phyloP scores from a whole-genome alignment of 2,113 vertebrate species.

The Erinaceus europaeus region DNA sequence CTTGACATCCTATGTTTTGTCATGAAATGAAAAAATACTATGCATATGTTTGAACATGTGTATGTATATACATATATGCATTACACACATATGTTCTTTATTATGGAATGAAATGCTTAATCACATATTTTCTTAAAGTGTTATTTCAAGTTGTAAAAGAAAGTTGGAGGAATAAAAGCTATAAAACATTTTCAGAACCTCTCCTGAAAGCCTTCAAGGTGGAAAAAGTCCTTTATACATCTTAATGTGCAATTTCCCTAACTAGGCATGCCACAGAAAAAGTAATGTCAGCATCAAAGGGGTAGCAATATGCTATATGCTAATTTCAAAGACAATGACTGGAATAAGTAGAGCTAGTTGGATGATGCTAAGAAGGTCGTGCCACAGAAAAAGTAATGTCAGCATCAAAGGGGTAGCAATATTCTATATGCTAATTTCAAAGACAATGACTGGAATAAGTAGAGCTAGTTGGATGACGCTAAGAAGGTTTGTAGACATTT shows the following conservation, averaged over 20 bases:
- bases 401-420: neutral
- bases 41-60: too few relatives aligned
- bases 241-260: neutral
- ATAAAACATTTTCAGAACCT: neutral
- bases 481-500: neutral
- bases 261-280: neutral
- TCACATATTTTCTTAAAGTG: neutral
- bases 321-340: neutral
- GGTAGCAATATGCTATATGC: too few relatives aligned
- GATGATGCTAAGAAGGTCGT: neutral
- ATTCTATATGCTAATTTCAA: neutral
- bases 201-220: neutral
- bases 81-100: neutral
- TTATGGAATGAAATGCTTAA: neutral
- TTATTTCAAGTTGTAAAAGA: conserved; percentile 11
- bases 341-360: neutral
- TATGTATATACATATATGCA: too few relatives aligned
- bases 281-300: neutral
- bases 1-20: too few relatives aligned
- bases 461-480: neutral
- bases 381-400: neutral
- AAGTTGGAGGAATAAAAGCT: neutral
- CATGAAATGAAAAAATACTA: neutral
- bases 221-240: neutral
- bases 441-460: neutral